phyloP scores from a whole-genome alignment of 2,888 invertebrate genomes.

The Hypsopygia costalis region DNA sequence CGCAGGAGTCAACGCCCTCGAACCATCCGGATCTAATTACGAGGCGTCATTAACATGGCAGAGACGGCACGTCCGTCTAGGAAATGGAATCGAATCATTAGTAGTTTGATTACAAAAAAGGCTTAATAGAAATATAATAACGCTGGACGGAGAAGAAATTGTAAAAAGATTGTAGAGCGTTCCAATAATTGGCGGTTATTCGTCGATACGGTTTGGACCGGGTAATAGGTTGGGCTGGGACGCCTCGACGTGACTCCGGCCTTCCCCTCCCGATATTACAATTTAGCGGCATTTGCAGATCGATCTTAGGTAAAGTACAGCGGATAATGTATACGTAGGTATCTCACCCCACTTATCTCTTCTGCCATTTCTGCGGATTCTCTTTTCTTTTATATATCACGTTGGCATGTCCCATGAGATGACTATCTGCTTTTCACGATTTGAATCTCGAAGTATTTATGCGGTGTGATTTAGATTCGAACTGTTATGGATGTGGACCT shows the following conservation, averaged over 20 bases:
- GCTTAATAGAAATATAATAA: conserved; percentile 81
- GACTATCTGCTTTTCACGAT: too few species aligned
- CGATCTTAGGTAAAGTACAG: conserved; percentile 25
- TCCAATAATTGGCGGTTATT: conserved; percentile 80
- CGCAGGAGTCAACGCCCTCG: conserved; percentile 67
- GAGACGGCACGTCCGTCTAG: conserved; percentile 79
- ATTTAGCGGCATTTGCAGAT: conserved; percentile 59
- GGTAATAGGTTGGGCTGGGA: conserved; percentile 74
- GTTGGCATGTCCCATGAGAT: too few species aligned
- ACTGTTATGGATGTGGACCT: too few species aligned
- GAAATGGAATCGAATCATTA: conserved; percentile 81
- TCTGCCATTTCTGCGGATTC: neutral
- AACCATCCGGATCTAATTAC: conserved; percentile 81
- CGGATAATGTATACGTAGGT: conserved; percentile 11
- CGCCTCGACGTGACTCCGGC: conserved; percentile 68
- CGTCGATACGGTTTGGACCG: conserved; percentile 79
- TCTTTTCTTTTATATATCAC: too few species aligned
- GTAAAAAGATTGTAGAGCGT: conserved; percentile 80
- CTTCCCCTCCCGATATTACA: conserved; percentile 39
- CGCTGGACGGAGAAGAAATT: conserved; percentile 75
- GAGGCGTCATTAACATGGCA: conserved; percentile 74
- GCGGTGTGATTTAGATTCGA: too few species aligned
- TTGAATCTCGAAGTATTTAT: too few species aligned
- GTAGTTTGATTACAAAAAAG: conserved; percentile 81
- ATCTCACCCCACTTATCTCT: conserved; percentile 4